Conservation (phyloP, 2,888 invertebrate species). For the Diplazon laetatorius region DNA sequence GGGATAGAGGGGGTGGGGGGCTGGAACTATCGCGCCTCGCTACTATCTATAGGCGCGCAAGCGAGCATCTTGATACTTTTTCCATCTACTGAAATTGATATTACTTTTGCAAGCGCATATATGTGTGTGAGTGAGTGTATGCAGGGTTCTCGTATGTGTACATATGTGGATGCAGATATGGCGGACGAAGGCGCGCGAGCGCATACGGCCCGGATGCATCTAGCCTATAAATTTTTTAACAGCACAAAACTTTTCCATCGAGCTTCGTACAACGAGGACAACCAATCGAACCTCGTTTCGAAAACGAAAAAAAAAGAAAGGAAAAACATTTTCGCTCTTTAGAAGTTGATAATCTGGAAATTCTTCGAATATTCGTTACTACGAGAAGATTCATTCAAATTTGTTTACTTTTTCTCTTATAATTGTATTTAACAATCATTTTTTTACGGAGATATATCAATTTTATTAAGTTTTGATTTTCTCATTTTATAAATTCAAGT, state of each 20-base stretch:
- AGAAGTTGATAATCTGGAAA: slow-evolving; percentile 53
- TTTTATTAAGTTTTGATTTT: too few relatives aligned
- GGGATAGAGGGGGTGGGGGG: slow-evolving; percentile 5
- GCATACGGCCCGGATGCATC: slow-evolving; percentile 65
- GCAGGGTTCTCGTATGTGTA: too few relatives aligned
- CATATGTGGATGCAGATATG: slow-evolving; percentile 32
- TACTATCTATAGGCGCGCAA: slow-evolving; percentile 55
- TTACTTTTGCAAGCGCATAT: slow-evolving; percentile 74
- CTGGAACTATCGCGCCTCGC: slow-evolving; percentile 46
- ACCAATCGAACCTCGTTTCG: slow-evolving; percentile 4
- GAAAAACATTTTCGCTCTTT: slow-evolving; percentile 13
- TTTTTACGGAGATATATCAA: too few relatives aligned
- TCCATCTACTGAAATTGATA: slow-evolving; percentile 80
- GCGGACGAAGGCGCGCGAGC: slow-evolving; percentile 36
- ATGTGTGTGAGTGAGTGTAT: slow-evolving; percentile 29
- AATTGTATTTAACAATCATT: too few relatives aligned
- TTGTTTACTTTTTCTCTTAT: too few relatives aligned
- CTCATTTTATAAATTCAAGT: too few relatives aligned
- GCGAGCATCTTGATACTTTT: slow-evolving; percentile 78
- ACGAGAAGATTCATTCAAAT: too few relatives aligned
- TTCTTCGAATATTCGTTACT: slow-evolving; percentile 4
- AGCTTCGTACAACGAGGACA: slow-evolving; percentile 13
- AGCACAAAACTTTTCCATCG: slow-evolving; percentile 68
- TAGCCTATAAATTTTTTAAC: slow-evolving; percentile 72
- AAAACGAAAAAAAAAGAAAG: too few relatives aligned